Evolutionary conservation across 2,113 vertebrate species (phyloP).

Genomic region (Channa maculata): DNA sequence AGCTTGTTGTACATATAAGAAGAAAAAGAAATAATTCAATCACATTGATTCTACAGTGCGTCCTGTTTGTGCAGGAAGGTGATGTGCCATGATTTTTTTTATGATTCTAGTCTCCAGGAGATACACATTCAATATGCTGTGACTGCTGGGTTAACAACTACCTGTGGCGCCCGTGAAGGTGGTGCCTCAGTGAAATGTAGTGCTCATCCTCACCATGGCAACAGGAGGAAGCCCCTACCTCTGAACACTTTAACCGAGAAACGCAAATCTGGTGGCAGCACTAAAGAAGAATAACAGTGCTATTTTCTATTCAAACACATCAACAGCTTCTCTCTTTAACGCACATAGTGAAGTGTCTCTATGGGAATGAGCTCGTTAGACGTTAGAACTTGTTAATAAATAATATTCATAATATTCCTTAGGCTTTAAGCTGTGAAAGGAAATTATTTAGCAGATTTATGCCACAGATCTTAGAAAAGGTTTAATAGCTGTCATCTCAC

Average conservation of each 20-base stretch:
- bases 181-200: slow-evolving; percentile 19
- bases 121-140: background rate
- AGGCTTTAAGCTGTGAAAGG: no score
- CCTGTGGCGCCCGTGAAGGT: slow-evolving; percentile 9
- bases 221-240: slow-evolving; percentile 29
- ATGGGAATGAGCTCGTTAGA: background rate
- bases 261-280: background rate
- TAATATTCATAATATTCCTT: no score
- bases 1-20: no score
- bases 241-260: background rate
- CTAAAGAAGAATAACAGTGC: background rate
- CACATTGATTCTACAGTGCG: background rate
- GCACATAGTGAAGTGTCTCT: background rate
- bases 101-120: background rate
- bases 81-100: background rate
- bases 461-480: background rate
- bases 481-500: background rate
- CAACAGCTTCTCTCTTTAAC: background rate
- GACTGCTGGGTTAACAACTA: slow-evolving; percentile 11
- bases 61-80: background rate
- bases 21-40: background rate
- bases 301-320: background rate
- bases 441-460: background rate
- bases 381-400: no score
- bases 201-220: slow-evolving; percentile 56